Evolutionary conservation across 2,888 invertebrate genomes (phyloP), one percentile per base, ranked within the genome.

Genomic region (Lacanobia oleracea): DNA sequence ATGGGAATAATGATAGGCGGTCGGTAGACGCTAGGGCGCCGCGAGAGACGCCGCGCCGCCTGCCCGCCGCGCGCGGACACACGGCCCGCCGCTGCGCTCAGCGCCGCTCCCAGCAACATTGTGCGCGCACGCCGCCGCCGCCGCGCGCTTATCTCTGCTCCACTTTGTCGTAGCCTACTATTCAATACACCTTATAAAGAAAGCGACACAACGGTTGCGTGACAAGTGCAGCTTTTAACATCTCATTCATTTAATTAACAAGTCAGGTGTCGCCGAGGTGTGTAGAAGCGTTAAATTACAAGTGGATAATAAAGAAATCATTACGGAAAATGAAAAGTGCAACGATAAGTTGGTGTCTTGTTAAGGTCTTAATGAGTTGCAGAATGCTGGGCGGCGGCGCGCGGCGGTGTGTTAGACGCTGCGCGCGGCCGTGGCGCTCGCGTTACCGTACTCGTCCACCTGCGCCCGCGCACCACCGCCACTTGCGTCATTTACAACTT

Each of bases 401-500:
- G 37, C 37, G 14, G 72, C 33, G 48, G 40, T 7, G 40, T 83
- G 88, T 84, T 90, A 76, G 76, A 70, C 79, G 84, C 88, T 79
- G 83, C 85, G 75, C 69, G 72, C 63, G 86, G 60, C 89, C 72
- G 91, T 89, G 88, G 86, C 85, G 87, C 87, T 87, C 85, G 85
- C 87, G 92, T 91, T 92, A 91, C 92, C 92, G 92, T 92, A 91
- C 89, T 89, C 91, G 90, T 91, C 91, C 94, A 94, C 94, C 95
- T 94, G 94, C 93, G 92, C 71, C 74, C 67, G 78, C 91, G 56
- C 57, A 89, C 91, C 91, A 91, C 89, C 91, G 86, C 89, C 91
- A 94, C 95, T 95, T 95, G 95, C 95, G 95, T 96, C 95, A 96
- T 95, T 94, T 94, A 94, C 94, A 93, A 93, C 94, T 94, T 94